Evolutionary conservation across 2,888 invertebrate genomes (phyloP), one percentile per base, ranked within the genome.

Genomic region (Phortica magna): DNA sequence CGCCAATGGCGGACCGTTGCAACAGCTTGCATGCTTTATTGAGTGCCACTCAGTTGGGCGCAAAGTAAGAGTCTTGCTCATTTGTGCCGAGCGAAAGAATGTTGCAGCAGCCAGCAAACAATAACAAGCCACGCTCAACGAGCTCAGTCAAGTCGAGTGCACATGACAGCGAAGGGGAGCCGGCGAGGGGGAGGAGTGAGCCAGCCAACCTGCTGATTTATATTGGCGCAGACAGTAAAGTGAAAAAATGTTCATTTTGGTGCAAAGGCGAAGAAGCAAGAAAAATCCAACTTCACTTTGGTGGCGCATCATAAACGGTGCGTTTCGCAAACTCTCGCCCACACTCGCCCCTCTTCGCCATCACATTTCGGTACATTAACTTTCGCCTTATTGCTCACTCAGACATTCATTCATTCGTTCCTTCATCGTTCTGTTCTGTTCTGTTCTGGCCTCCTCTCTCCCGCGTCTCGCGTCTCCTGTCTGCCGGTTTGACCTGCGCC

Each of bases 331-430:
- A n/a, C n/a, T n/a, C n/a, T n/a, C n/a, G n/a, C 14, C 48, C 9
- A 48, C 10, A 48, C 48, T 48, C 48, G 48, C 9, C 48, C 9
- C 48, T 48, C 5, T 48, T 2, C 48, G 48, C 48, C 48, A 48
- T 5, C 64, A 41, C 41, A 65, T 41, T 41, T 65, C 41, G 41
- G 41, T 41, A 65, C 65, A 65, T 65, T 65, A 65, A 65, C 65
- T 65, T 39, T 12, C 65, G 12, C 22, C 22, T 19, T 64, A 31
- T 64, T 19, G 19, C 5, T 61, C 22, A 31, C 31, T 31, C 31
- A 31, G 31, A 31, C 31, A 31, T 31, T 31, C 31, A 31, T 31
- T 31, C 31, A 31, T 31, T 31, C 31, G 31, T 31, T 31, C 31
- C 2, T 31, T 31, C 31, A 3, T 31, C 22, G 6, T 2, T 12